A percentile compares a stretch with the other conserved stretches of the same genome.
Conservation (phyloP, 1,140 invertebrate genomes). For the Lepidurus couesii region DNA sequence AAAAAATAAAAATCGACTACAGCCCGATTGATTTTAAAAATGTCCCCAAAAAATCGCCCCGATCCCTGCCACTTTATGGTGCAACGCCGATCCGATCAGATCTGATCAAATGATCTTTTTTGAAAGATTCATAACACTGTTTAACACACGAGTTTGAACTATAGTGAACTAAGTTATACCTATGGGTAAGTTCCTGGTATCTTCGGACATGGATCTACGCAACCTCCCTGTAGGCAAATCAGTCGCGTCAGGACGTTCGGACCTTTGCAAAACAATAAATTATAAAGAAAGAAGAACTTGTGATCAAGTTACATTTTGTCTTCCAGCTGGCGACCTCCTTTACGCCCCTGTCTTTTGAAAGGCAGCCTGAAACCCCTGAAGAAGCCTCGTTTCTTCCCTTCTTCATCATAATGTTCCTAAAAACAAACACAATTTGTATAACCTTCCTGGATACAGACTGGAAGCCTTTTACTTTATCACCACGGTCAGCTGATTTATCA, state of each 20-base stretch:
- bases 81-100: too few relatives aligned
- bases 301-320: slow-evolving; percentile 15
- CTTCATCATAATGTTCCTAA: slow-evolving; percentile 52
- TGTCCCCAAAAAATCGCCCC: too few relatives aligned
- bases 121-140: neutral
- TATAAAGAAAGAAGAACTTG: neutral
- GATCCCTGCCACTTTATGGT: too few relatives aligned
- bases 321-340: slow-evolving; percentile 38
- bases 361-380: slow-evolving; percentile 64
- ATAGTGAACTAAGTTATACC: slow-evolving; percentile 30
- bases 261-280: neutral
- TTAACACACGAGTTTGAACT: neutral
- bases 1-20: too few relatives aligned
- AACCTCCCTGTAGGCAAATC: slow-evolving; percentile 34
- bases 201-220: slow-evolving; percentile 34
- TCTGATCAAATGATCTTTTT: too few relatives aligned
- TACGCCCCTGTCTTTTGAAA: slow-evolving; percentile 58
- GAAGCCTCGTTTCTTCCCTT: slow-evolving; percentile 54
- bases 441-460: neutral
- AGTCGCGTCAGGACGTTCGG: slow-evolving; percentile 43
- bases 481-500: slow-evolving; percentile 79
- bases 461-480: slow-evolving; percentile 51
- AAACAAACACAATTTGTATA: slow-evolving; percentile 22
- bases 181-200: slow-evolving; percentile 13
- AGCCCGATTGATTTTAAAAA: too few relatives aligned